phyloP scores from a whole-genome alignment of 2,113 vertebrate genomes.

The Platysteira castanea region DNA sequence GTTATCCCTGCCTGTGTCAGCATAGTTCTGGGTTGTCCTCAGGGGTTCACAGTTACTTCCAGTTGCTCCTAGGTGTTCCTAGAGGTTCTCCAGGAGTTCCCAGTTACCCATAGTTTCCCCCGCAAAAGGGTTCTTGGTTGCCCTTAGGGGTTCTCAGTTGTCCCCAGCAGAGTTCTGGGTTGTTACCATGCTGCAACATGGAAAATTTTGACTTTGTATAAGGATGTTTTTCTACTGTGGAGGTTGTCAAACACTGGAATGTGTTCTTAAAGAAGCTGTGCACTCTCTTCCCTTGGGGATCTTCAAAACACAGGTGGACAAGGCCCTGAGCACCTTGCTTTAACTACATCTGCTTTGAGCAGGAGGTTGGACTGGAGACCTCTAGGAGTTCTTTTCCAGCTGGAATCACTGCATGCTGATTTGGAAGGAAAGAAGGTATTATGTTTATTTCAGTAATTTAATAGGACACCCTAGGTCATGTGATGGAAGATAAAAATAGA shows the following conservation, averaged over 20 bases:
- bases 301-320: not conserved
- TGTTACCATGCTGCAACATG: not conserved
- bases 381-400: not conserved
- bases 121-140: not conserved
- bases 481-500: not conserved
- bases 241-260: not conserved
- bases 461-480: not conserved
- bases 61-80: not conserved
- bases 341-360: not conserved
- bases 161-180: not conserved
- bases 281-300: not conserved
- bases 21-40: not conserved
- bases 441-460: not conserved
- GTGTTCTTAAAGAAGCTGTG: not conserved
- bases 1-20: not conserved
- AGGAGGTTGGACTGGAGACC: not conserved
- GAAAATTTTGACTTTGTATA: not conserved
- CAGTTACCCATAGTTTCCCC: not conserved
- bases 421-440: not conserved
- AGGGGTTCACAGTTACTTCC: not conserved
- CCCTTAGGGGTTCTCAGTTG: not conserved
- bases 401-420: not conserved
- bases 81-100: not conserved
- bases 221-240: not conserved
- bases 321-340: not conserved